Base-by-base conservation (phyloP, 2,113 vertebrate species). In the Alosa alosa region DNA sequence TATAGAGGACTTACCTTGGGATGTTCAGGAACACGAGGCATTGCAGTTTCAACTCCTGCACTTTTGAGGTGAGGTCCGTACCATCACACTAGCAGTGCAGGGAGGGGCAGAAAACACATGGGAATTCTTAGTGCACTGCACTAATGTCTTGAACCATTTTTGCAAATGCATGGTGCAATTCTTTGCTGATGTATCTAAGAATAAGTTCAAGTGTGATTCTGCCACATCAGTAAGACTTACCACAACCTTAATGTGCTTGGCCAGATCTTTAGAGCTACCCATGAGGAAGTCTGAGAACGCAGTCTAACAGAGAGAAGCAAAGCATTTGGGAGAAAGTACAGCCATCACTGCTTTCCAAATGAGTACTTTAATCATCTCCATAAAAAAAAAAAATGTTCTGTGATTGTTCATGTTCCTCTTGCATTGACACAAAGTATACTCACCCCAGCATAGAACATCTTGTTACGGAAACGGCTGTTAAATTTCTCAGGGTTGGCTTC, bases 381-480 rank as follows among this genome's bases (percentile, higher is more conserved):
- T 10, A 36, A 31, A 36, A 72, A 36, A 31, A 31, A 31, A 31
- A 31, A n/a, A n/a, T 25, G 2, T 31, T 72, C 10, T 36, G 9
- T 41, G 55, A 20, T 60, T 60, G 4, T 60, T 22, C 20, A 6
- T 60, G 55, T 39, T 39, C 4, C 25, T 36, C 25, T 78, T 78
- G 25, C 64, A 72, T 36, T 39, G 72, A 15, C 36, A 36, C 36
- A 11, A 39, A 15, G 68, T 9, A 36, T 86, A 96, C 97, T 97
- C 91, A 99, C 97, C 94, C 97, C 97, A 45, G 97, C 97, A 89
- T 99, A 99, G 94, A 99, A 99, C 97, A 99, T 99, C 95, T 99
- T 99, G 94, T 99, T 99, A 94, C 96, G 94, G 91, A 99, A 99
- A 52, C 97, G 96, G 93, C 97, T 99, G 94, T 98, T 99, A 89